Percentiles rank a stretch among this genome's conserved stretches.
Evolutionary conservation across 2,113 vertebrate genomes (phyloP).

Genomic region (Mastomys coucha): DNA sequence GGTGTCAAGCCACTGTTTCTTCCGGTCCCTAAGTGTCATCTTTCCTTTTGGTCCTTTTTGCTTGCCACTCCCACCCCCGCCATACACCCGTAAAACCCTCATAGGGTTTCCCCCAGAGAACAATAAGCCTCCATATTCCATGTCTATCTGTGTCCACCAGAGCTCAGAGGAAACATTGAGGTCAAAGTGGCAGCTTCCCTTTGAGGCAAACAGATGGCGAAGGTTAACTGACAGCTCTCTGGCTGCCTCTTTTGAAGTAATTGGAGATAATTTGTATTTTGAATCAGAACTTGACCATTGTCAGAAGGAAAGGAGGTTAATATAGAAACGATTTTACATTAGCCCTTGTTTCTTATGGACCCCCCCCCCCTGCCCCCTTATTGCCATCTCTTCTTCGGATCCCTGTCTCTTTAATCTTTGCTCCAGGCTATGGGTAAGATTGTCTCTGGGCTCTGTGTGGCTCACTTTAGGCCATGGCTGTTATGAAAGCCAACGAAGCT

Average conservation of each 20-base stretch:
- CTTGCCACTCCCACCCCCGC: conserved; percentile 8
- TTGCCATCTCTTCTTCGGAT: conserved; percentile 80
- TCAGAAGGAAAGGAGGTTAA: conserved; percentile 95
- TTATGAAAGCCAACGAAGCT: conserved; percentile 88
- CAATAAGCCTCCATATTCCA: conserved; percentile 79
- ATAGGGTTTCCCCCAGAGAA: conserved; percentile 80
- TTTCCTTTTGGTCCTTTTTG: conserved; percentile 49
- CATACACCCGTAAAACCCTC: neutral
- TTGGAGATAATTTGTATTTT: conserved; percentile 98
- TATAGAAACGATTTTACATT: conserved; percentile 97
- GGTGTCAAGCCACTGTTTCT: conserved; percentile 70
- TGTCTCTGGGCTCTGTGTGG: conserved; percentile 85
- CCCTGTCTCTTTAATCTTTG: conserved; percentile 95
- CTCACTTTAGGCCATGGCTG: conserved; percentile 86
- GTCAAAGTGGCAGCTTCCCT: conserved; percentile 90
- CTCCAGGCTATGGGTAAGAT: conserved; percentile 92
- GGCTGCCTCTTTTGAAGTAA: conserved; percentile 97
- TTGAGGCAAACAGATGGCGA: conserved; percentile 98
- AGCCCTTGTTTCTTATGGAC: conserved; percentile 90
- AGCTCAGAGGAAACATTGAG: conserved; percentile 87
- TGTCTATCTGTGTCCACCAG: conserved; percentile 73
- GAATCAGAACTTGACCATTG: conserved; percentile 96
- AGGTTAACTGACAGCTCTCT: conserved; percentile 98
- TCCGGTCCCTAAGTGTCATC: conserved; percentile 18
- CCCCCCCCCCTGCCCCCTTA: neutral